Conservation (phyloP, 2,797 vertebrate species). For the Acomys russatus region DNA sequence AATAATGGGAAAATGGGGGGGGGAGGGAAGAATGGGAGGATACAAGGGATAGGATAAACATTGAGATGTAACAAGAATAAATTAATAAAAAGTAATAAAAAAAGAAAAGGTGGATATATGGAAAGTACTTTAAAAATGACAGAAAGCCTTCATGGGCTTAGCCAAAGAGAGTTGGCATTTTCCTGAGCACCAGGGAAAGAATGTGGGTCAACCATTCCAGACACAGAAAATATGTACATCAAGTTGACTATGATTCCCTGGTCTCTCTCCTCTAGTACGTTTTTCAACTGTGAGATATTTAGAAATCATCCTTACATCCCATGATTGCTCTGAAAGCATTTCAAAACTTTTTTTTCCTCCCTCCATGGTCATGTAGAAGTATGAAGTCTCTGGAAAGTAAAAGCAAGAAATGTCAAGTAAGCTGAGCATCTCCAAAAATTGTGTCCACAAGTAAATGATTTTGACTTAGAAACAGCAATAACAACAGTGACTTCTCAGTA, state of each 20-base stretch:
- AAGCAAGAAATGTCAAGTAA: background rate
- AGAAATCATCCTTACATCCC: background rate
- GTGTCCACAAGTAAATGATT: conserved; percentile 1
- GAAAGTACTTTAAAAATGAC: background rate
- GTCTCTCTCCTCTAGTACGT: background rate
- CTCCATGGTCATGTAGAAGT: background rate
- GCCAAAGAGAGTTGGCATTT: background rate
- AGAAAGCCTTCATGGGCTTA: background rate
- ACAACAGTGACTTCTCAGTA: background rate
- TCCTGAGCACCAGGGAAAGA: background rate
- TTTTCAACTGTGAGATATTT: background rate
- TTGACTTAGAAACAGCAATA: background rate
- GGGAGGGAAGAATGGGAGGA: too few species aligned
- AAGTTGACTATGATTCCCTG: background rate
- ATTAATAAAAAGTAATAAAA: too few species aligned
- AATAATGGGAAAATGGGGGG: too few species aligned
- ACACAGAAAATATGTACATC: background rate
- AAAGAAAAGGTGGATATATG: background rate
- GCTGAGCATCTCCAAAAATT: background rate
- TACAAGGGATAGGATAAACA: too few species aligned
- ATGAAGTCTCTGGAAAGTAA: conserved; percentile 34
- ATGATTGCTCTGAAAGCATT: background rate
- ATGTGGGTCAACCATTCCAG: background rate
- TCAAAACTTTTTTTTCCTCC: background rate
- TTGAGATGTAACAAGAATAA: too few species aligned